Conservation (phyloP, 1,140 invertebrate species). For the Orussus abietinus region DNA sequence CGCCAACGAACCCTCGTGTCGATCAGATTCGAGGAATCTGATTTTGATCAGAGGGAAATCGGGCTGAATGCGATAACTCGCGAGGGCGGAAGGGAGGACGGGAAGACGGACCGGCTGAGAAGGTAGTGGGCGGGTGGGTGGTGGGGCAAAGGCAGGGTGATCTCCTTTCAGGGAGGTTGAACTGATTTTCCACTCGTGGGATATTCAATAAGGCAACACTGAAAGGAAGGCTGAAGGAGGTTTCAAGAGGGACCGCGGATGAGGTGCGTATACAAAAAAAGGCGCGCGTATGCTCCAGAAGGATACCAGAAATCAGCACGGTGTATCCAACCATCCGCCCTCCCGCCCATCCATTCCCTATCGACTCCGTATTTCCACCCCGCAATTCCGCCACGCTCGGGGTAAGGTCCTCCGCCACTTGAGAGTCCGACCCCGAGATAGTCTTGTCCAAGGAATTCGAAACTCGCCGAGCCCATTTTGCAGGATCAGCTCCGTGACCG, state of each 20-base stretch:
- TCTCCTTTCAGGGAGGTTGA: constrained; percentile 41
- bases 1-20: too few relatives aligned
- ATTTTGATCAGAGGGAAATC: constrained; percentile 44
- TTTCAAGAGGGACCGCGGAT: constrained; percentile 20
- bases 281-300: constrained; percentile 21
- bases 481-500: too few relatives aligned
- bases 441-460: constrained; percentile 28
- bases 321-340: constrained; percentile 22
- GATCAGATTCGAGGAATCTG: constrained; percentile 27
- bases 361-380: constrained; percentile 28
- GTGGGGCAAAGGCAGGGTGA: constrained; percentile 22
- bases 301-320: constrained; percentile 30
- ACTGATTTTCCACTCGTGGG: constrained; percentile 53
- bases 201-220: constrained; percentile 51
- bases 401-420: constrained; percentile 16
- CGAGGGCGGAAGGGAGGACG: constrained; percentile 16
- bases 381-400: constrained; percentile 1
- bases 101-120: constrained; percentile 13
- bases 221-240: constrained; percentile 41
- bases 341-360: constrained; percentile 22
- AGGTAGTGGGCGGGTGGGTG: constrained; percentile 19
- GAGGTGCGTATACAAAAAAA: constrained; percentile 24
- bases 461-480: too few relatives aligned
- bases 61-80: constrained; percentile 42
- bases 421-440: constrained; percentile 25